Evolutionary conservation across 2,888 invertebrate species (phyloP).

Genomic region (Lasioglossum pauxillum): DNA sequence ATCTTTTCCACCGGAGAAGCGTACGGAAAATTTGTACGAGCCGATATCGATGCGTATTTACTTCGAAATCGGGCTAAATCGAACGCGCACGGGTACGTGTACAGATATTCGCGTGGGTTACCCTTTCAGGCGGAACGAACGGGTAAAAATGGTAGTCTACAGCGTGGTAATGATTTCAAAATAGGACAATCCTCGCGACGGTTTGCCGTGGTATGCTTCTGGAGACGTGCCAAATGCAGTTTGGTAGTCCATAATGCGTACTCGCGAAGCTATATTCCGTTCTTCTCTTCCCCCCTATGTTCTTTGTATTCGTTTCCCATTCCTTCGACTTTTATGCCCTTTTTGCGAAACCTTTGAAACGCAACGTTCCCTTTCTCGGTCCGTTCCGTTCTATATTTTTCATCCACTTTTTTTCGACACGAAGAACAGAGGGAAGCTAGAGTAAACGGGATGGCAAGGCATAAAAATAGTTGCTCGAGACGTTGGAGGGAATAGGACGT

Average conservation of each 20-base stretch:
- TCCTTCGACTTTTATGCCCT: constrained; percentile 30
- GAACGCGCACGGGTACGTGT: neutral
- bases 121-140: neutral
- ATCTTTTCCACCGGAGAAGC: neutral
- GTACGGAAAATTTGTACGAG: neutral
- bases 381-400: constrained; percentile 22
- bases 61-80: neutral
- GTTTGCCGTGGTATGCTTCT: constrained; percentile 19
- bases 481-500: constrained; percentile 55
- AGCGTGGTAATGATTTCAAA: constrained; percentile 4
- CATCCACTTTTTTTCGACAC: neutral
- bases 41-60: neutral
- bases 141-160: neutral
- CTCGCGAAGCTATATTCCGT: constrained; percentile 16
- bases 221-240: constrained; percentile 44
- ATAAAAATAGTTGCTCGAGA: constrained; percentile 71
- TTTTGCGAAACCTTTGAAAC: neutral
- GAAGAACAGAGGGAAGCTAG: constrained; percentile 4
- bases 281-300: neutral
- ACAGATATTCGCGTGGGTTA: neutral
- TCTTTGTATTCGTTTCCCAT: constrained; percentile 20
- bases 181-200: constrained; percentile 10
- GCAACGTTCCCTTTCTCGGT: neutral
- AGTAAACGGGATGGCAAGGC: constrained; percentile 69
- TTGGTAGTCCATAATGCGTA: constrained; percentile 20